phyloP scores from a whole-genome alignment of 2,797 vertebrate genomes.

The Lerista edwardsae region DNA sequence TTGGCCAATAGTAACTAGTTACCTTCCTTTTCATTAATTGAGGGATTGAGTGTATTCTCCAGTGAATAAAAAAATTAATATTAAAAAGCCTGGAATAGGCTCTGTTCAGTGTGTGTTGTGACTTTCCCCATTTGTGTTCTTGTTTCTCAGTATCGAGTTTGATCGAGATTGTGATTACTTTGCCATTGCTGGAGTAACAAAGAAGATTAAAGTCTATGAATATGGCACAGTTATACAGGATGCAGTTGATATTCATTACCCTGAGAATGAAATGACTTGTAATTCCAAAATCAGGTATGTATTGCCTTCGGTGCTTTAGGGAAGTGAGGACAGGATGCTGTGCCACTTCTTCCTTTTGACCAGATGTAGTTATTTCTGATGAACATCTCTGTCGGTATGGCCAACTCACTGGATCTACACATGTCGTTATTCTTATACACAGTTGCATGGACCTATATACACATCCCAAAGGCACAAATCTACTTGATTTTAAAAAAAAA shows the following conservation, averaged over 20 bases:
- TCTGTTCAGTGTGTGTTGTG: not conserved
- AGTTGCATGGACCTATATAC: not conserved
- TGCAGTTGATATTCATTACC: constrained; percentile 99
- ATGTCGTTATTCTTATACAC: not conserved
- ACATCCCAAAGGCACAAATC: not conserved
- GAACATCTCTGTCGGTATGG: not conserved
- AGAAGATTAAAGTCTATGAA: constrained; percentile 99
- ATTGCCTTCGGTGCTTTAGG: not conserved
- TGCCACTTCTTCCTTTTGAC: not conserved
- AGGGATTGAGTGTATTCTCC: not conserved
- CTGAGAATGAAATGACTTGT: constrained; percentile 99
- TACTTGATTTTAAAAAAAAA: not conserved
- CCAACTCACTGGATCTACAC: not conserved
- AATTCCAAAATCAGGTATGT: constrained; percentile 99
- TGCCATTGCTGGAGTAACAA: constrained; percentile 98
- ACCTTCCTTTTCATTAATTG: not conserved
- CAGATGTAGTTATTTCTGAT: not conserved
- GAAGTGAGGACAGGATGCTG: not conserved
- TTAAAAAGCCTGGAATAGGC: not conserved
- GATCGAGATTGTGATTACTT: constrained; percentile 99
- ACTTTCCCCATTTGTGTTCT: not conserved
- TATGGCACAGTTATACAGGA: constrained; percentile 99
- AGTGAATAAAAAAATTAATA: not conserved
- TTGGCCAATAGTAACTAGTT: not conserved
- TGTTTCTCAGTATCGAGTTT: constrained; percentile 91